Percentiles rank a stretch among this genome's conserved stretches.
Conservation (phyloP, 2,888 invertebrate genomes). For the Erebia epiphron region DNA sequence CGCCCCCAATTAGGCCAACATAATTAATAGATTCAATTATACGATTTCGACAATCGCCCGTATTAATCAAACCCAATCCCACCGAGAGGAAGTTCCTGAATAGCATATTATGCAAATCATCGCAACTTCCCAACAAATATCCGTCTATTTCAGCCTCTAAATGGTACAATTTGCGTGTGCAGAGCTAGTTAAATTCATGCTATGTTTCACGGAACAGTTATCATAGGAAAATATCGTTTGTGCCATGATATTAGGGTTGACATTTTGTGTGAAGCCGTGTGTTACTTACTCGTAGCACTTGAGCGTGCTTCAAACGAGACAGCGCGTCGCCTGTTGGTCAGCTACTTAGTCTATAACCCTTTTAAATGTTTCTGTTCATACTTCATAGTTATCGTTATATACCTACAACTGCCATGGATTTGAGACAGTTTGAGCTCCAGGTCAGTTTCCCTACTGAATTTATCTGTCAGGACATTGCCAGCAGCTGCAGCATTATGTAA, state of each 20-base stretch:
- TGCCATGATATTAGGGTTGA: slow-evolving; percentile 29
- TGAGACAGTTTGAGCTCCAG: too few species aligned
- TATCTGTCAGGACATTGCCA: too few species aligned
- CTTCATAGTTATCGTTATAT: neutral
- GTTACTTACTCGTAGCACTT: slow-evolving; percentile 30
- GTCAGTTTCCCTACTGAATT: too few species aligned
- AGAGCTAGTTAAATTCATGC: slow-evolving; percentile 46
- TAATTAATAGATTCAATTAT: slow-evolving; percentile 25
- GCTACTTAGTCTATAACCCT: slow-evolving; percentile 43
- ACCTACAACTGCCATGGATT: neutral
- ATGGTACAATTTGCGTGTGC: slow-evolving; percentile 54
- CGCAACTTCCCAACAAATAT: slow-evolving; percentile 55
- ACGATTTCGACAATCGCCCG: slow-evolving; percentile 23
- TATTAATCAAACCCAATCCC: slow-evolving; percentile 28
- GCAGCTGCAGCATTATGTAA: too few species aligned
- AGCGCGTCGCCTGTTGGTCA: slow-evolving; percentile 53
- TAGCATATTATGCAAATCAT: slow-evolving; percentile 62
- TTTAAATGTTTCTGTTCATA: slow-evolving; percentile 14
- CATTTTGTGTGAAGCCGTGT: slow-evolving; percentile 30
- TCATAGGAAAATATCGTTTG: slow-evolving; percentile 32
- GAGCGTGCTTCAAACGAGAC: slow-evolving; percentile 49
- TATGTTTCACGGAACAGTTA: slow-evolving; percentile 35
- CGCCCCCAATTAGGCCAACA: slow-evolving; percentile 16
- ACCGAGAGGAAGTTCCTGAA: slow-evolving; percentile 45
- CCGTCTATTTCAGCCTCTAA: slow-evolving; percentile 57